These are phyloP conservation scores for Uloborus plumipes DNA, from an alignment of 2,888 invertebrate species.

Conservation along the genomic window DNA sequence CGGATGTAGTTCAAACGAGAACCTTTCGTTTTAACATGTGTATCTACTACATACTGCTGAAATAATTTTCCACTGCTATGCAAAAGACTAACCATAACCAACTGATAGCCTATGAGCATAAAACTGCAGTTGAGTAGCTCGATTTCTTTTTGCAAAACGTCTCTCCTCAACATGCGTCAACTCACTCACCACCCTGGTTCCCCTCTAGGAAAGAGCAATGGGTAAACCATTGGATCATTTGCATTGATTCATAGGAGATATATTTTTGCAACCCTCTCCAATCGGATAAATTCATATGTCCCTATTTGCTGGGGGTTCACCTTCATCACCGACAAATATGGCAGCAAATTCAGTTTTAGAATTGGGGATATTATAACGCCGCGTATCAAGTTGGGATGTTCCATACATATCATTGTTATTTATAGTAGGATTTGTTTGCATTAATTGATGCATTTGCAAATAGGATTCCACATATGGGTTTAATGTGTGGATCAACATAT, in stretches of 20 bases:
- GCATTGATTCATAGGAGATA: conserved; percentile 61
- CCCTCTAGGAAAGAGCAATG: conserved; percentile 66
- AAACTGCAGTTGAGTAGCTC: conserved; percentile 3
- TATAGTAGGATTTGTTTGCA: conserved; percentile 5
- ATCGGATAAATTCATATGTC: conserved; percentile 60
- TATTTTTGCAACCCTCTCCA: conserved; percentile 12
- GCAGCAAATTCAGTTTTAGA: conserved; percentile 25
- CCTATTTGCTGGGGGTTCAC: conserved; percentile 64
- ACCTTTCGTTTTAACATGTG: conserved; percentile 68
- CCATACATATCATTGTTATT: conserved; percentile 10
- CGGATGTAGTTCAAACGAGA: conserved; percentile 67
- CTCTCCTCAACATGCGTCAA: conserved; percentile 10
- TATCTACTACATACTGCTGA: conserved; percentile 68
- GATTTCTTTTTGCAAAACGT: neutral
- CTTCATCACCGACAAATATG: conserved; percentile 60
- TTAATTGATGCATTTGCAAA: conserved; percentile 65
- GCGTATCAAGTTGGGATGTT: neutral
- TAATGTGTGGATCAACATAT: conserved; percentile 24
- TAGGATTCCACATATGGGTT: conserved; percentile 64
- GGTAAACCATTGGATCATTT: conserved; percentile 67
- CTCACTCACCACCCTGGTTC: conserved; percentile 61
- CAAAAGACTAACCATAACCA: conserved; percentile 1
- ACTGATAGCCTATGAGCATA: conserved; percentile 15
- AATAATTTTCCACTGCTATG: neutral
- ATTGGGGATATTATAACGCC: conserved; percentile 25